phyloP scores from a whole-genome alignment of 2,888 invertebrate species.

The Rugalucina vietnamica region DNA sequence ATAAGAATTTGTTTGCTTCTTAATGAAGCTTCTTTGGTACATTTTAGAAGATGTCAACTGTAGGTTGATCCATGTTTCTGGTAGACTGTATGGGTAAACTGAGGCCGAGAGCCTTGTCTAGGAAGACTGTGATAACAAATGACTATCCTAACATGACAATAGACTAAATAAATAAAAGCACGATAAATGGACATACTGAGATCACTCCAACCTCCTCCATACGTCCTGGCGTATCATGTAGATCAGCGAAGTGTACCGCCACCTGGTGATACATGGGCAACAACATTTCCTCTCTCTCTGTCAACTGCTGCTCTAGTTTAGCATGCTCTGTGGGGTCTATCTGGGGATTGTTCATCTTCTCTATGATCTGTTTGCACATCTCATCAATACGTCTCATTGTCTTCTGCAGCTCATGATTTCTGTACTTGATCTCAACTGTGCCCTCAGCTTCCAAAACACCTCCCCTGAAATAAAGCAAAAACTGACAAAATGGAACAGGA shows the following conservation, averaged over 20 bases:
- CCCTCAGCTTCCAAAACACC: constrained; percentile 98
- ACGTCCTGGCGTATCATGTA: constrained; percentile 98
- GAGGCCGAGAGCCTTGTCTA: no score
- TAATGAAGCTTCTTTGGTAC: no score
- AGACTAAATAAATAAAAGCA: no score
- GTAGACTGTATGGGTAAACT: no score
- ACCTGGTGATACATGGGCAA: constrained; percentile 88
- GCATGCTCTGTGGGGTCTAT: constrained; percentile 83
- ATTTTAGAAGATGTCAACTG: no score
- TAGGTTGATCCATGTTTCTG: no score
- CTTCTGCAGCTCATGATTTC: constrained; percentile 94
- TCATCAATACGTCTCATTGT: constrained; percentile 91
- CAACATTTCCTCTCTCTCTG: constrained; percentile 90
- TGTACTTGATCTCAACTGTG: constrained; percentile 98
- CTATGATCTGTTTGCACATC: constrained; percentile 86
- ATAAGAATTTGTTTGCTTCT: no score
- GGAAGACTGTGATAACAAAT: no score
- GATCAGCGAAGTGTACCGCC: constrained; percentile 97
- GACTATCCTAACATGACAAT: no score
- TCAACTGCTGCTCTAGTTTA: constrained; percentile 89
- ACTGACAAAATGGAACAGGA: no score
- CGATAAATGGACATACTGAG: constrained; percentile 85
- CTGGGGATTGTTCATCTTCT: constrained; percentile 90
- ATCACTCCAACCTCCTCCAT: constrained; percentile 96
- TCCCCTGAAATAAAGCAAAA: constrained; percentile 90